Evolutionary conservation across 2,888 invertebrate species (phyloP).

Genomic region (Boloria selene): DNA sequence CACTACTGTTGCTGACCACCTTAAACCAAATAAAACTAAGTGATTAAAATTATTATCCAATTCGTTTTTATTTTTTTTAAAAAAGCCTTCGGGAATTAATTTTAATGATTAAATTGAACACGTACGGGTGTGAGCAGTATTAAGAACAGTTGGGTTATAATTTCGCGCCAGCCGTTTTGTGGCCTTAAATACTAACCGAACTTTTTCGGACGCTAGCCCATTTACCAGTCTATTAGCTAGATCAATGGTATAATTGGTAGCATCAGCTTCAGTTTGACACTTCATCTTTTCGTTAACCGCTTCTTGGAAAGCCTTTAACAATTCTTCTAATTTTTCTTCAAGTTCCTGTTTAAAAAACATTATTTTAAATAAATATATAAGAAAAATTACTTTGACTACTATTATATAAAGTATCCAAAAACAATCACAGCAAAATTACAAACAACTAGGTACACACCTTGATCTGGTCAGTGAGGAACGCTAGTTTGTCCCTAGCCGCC

Average conservation of each 20-base stretch:
- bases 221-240: slow-evolving; percentile 95
- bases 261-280: slow-evolving; percentile 96
- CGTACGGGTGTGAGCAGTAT: too few relatives aligned
- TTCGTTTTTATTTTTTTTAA: neutral
- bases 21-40: slow-evolving; percentile 35
- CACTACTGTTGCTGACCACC: slow-evolving; percentile 73
- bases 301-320: slow-evolving; percentile 92
- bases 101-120: too few relatives aligned
- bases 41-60: neutral
- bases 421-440: neutral
- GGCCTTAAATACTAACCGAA: slow-evolving; percentile 54
- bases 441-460: slow-evolving; percentile 55
- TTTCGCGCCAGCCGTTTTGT: too few relatives aligned
- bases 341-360: slow-evolving; percentile 76
- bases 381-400: neutral
- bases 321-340: slow-evolving; percentile 88
- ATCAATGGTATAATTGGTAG: slow-evolving; percentile 93
- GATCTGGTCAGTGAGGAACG: slow-evolving; percentile 88
- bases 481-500: slow-evolving; percentile 90
- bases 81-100: too few relatives aligned
- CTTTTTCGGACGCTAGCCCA: slow-evolving; percentile 95
- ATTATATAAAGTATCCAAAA: neutral
- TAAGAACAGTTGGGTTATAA: too few relatives aligned
- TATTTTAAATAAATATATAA: neutral
- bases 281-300: slow-evolving; percentile 93